Evolutionary conservation across 1,140 invertebrate genomes (phyloP).

Genomic region (Portunus trituberculatus): DNA sequence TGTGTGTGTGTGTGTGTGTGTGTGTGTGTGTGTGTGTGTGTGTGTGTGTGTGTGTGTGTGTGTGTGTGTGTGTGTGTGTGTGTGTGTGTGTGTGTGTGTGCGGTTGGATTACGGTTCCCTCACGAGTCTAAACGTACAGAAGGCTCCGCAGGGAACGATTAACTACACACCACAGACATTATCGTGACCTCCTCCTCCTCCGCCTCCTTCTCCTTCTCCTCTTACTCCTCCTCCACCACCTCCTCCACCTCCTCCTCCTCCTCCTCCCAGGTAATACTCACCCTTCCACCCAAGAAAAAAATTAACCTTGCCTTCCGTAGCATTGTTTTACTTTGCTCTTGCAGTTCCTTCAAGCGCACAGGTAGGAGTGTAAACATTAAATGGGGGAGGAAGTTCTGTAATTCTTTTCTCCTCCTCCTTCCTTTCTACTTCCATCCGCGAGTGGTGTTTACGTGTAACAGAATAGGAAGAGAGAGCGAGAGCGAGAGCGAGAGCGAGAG

Average conservation of each 20-base stretch:
- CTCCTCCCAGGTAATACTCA: neutral
- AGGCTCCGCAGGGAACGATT: neutral
- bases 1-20: neutral
- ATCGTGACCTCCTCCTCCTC: neutral
- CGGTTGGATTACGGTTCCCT: neutral
- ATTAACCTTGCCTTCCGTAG: too few relatives aligned
- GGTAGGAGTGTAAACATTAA: too few relatives aligned
- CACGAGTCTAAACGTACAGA: neutral
- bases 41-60: slow-evolving; percentile 5
- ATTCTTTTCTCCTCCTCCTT: too few relatives aligned
- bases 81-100: neutral
- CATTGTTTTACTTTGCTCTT: too few relatives aligned
- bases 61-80: neutral
- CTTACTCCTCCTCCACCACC: too few relatives aligned
- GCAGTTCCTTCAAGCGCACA: too few relatives aligned
- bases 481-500: neutral
- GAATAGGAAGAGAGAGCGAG: neutral
- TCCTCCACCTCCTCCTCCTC: neutral
- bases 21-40: slow-evolving; percentile 47
- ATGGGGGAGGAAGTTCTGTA: too few relatives aligned
- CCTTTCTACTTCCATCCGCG: too few relatives aligned
- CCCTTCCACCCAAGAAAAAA: too few relatives aligned
- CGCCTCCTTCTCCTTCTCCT: too few relatives aligned
- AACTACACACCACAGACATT: neutral
- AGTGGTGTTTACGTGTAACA: neutral